Conservation (phyloP, 2,888 invertebrate species). For the Ornithoptera alexandrae region DNA sequence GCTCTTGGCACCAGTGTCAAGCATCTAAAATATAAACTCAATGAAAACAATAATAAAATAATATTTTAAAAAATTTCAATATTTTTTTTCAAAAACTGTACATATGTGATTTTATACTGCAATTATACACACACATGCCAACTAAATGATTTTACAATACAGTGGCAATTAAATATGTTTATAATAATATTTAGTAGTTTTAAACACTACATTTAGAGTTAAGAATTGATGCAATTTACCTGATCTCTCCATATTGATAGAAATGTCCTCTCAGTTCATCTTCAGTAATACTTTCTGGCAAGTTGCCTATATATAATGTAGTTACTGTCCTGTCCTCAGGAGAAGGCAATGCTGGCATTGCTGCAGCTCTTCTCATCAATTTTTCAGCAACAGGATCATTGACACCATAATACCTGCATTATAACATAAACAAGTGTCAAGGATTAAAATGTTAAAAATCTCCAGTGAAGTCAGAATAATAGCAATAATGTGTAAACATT, state of each 20-base stretch:
- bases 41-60: too few species aligned
- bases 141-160: too few species aligned
- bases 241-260: conserved; percentile 99
- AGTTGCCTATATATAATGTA: conserved; percentile 97
- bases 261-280: conserved; percentile 97
- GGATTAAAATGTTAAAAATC: neutral
- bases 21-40: conserved; percentile 64
- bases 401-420: conserved; percentile 90
- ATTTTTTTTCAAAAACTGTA: too few species aligned
- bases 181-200: too few species aligned
- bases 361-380: conserved; percentile 91
- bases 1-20: conserved; percentile 95
- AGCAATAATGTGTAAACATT: too few species aligned
- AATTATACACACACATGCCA: too few species aligned
- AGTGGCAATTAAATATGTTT: too few species aligned
- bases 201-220: neutral
- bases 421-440: neutral
- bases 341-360: conserved; percentile 95
- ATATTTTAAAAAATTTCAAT: too few species aligned
- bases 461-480: too few species aligned
- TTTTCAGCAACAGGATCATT: conserved; percentile 98
- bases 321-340: conserved; percentile 98
- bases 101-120: too few species aligned
- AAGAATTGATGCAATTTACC: conserved; percentile 64
- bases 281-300: conserved; percentile 93